Evolutionary conservation across 2,888 invertebrate genomes (phyloP).

Genomic region (Leucophora obtusa): DNA sequence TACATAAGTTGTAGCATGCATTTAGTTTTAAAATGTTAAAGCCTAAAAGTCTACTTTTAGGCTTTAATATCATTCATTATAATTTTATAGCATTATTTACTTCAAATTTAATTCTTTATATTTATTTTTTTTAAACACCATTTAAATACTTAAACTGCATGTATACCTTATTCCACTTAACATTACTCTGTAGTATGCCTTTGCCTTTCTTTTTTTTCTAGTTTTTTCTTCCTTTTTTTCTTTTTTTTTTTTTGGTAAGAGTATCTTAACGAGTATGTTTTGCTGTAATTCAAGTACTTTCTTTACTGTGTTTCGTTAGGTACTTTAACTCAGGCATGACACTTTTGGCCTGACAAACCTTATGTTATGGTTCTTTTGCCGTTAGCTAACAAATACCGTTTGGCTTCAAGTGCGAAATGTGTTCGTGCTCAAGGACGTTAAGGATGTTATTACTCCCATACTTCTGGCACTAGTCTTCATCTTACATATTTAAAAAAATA

Average conservation of each 20-base stretch:
- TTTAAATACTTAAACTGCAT: background rate
- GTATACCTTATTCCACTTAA: background rate
- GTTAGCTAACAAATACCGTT: slow-evolving; percentile 21
- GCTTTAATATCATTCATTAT: background rate
- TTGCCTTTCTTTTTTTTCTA: background rate
- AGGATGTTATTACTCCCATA: slow-evolving; percentile 34
- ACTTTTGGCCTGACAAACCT: slow-evolving; percentile 56
- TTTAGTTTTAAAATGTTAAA: background rate
- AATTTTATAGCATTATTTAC: too few relatives aligned
- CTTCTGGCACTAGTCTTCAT: background rate
- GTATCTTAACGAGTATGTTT: slow-evolving; percentile 64
- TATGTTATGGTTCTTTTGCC: slow-evolving; percentile 20
- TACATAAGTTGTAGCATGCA: too few relatives aligned
- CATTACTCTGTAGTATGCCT: background rate
- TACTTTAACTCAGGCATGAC: slow-evolving; percentile 58
- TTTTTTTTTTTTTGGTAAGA: slow-evolving; percentile 30
- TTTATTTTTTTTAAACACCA: background rate
- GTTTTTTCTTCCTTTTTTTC: background rate
- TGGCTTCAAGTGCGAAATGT: slow-evolving; percentile 60
- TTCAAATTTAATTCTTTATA: too few relatives aligned
- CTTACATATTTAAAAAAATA: background rate
- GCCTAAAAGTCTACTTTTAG: background rate
- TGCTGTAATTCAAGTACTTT: slow-evolving; percentile 54
- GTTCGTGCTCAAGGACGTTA: slow-evolving; percentile 67
- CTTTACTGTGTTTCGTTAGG: slow-evolving; percentile 24